A percentile compares a stretch with the other conserved stretches of the same genome.
phyloP scores from a whole-genome alignment of 2,888 invertebrate genomes.

The Nowickia ferox region DNA sequence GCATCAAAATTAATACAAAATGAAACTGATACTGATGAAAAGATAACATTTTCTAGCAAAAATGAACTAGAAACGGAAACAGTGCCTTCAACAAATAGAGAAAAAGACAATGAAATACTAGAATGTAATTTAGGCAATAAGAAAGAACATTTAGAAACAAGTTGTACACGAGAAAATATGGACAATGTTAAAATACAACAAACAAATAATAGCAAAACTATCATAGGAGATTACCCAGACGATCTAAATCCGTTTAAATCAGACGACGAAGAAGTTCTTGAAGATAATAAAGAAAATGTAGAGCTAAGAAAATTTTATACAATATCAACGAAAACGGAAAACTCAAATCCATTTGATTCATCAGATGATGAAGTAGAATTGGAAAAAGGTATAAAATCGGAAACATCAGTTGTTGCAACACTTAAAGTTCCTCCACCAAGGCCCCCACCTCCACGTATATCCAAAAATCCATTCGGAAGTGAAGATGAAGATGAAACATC shows the following conservation, averaged over 20 bases:
- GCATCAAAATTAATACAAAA: background rate
- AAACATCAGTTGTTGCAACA: constrained; percentile 65
- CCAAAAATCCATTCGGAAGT: constrained; percentile 90
- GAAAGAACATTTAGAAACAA: constrained; percentile 48
- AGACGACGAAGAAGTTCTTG: constrained; percentile 84
- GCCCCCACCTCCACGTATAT: constrained; percentile 83
- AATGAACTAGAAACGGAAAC: constrained; percentile 56
- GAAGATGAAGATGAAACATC: constrained; percentile 85
- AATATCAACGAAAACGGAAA: constrained; percentile 60
- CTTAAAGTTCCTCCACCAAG: constrained; percentile 80
- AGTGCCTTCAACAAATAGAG: constrained; percentile 72
- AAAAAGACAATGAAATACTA: constrained; percentile 67
- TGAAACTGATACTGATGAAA: constrained; percentile 8
- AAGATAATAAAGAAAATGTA: constrained; percentile 77
- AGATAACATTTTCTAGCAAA: constrained; percentile 27
- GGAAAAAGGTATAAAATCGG: constrained; percentile 72
- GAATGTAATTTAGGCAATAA: constrained; percentile 37
- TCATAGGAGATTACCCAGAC: constrained; percentile 86
- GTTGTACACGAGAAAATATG: constrained; percentile 7
- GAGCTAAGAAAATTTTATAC: constrained; percentile 46
- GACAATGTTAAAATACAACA: constrained; percentile 42
- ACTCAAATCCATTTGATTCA: constrained; percentile 88
- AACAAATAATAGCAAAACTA: constrained; percentile 64
- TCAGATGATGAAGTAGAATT: constrained; percentile 86
- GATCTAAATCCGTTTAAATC: constrained; percentile 93